Evolutionary conservation across 2,113 vertebrate genomes (phyloP).

Genomic region (Heliornis fulica): DNA sequence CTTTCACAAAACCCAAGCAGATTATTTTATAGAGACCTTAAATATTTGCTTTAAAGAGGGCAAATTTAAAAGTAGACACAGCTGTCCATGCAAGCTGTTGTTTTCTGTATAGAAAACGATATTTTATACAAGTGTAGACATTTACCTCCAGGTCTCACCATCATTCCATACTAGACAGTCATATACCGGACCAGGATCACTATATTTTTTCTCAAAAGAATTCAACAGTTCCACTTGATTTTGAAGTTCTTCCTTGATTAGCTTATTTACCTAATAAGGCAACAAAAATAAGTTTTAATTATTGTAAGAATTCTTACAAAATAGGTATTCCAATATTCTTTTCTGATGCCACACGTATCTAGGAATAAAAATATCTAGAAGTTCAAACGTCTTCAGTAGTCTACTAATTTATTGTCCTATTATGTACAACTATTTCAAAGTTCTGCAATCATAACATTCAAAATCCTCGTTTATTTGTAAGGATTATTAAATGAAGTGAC

Average conservation of each 20-base stretch:
- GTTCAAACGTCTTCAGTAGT: neutral
- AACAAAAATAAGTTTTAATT: neutral
- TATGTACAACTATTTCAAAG: neutral
- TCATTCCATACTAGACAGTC: conserved; percentile 97
- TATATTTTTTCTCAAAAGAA: conserved; percentile 95
- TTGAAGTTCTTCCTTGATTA: conserved; percentile 94
- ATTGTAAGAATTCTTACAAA: neutral
- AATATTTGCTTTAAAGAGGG: neutral
- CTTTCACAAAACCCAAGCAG: neutral
- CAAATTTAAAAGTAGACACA: neutral
- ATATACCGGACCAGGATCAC: conserved; percentile 95
- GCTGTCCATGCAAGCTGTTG: neutral
- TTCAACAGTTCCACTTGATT: conserved; percentile 90
- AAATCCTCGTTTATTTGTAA: neutral
- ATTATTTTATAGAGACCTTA: neutral
- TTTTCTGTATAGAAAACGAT: neutral
- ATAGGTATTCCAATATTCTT: too few species aligned
- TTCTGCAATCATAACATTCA: neutral
- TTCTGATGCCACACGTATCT: too few species aligned
- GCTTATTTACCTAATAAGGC: conserved; percentile 78
- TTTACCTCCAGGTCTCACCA: conserved; percentile 89
- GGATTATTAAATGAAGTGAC: neutral
- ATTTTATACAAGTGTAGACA: neutral
- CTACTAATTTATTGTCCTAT: neutral
- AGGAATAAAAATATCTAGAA: neutral